These are phyloP conservation scores for Salminus brasiliensis DNA, from an alignment of 2,113 vertebrate species.

Conservation along the genomic window DNA sequence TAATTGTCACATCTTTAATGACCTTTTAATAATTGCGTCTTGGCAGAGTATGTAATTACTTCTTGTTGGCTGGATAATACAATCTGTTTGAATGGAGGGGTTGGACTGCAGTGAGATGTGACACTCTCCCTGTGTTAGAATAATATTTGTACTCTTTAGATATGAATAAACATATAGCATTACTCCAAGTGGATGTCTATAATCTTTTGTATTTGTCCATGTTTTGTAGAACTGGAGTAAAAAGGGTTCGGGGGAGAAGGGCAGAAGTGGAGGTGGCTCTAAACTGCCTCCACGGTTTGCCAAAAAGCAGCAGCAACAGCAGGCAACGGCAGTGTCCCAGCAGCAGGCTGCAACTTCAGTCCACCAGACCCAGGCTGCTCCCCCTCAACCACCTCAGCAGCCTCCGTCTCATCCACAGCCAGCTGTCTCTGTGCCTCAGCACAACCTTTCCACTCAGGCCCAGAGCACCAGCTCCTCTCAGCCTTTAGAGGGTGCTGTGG, in stretches of 20 bases:
- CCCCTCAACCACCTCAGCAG: constrained; percentile 49
- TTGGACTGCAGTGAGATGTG: too few species aligned
- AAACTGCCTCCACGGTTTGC: constrained; percentile 97
- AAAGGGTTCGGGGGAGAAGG: constrained; percentile 90
- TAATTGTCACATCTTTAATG: not conserved
- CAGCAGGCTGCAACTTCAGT: constrained; percentile 62
- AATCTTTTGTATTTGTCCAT: not conserved
- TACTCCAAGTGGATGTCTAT: not conserved
- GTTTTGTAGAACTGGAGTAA: constrained; percentile 91
- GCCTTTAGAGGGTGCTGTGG: constrained; percentile 64
- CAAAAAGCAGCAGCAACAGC: constrained; percentile 88
- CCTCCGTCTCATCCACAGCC: constrained; percentile 63
- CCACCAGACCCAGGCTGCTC: constrained; percentile 42
- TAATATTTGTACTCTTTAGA: not conserved
- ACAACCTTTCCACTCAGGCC: constrained; percentile 62
- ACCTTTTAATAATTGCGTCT: not conserved
- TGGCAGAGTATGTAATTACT: not conserved
- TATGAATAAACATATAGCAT: too few species aligned
- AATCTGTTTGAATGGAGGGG: not conserved
- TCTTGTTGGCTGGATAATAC: not conserved
- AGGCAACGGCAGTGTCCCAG: constrained; percentile 66
- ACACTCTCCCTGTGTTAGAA: too few species aligned
- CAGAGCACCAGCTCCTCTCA: constrained; percentile 66
- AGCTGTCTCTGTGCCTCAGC: constrained; percentile 63
- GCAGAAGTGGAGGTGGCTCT: constrained; percentile 84